Percentiles rank a stretch among this genome's conserved stretches.
These are phyloP conservation scores for Scolopax bukidnonensis DNA, from an alignment of 2,797 vertebrate genomes.

Conservation along the genomic window DNA sequence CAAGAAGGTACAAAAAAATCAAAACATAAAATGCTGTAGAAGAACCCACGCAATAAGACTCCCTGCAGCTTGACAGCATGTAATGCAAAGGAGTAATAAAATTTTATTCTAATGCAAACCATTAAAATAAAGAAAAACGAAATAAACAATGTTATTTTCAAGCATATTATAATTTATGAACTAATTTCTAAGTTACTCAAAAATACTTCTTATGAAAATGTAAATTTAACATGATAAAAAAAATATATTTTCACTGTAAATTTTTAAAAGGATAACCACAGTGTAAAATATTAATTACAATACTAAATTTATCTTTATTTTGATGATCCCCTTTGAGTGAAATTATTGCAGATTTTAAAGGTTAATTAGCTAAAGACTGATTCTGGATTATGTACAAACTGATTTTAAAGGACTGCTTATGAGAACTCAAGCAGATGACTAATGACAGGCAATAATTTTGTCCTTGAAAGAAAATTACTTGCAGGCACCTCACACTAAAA, in stretches of 20 bases:
- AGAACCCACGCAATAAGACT: neutral
- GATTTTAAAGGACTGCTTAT: neutral
- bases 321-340: neutral
- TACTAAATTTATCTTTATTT: neutral
- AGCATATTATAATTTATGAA: neutral
- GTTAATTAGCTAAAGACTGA: neutral
- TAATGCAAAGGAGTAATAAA: neutral
- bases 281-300: neutral
- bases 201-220: neutral
- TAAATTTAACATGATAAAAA: neutral
- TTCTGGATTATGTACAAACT: neutral
- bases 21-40: neutral
- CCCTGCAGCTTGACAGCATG: neutral
- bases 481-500: neutral
- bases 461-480: neutral
- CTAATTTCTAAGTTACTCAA: neutral
- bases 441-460: neutral
- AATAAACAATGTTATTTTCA: neutral
- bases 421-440: neutral
- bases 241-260: neutral
- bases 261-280: neutral
- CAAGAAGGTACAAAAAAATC: neutral
- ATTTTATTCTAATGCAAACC: neutral
- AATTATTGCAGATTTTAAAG: slow-evolving; percentile 7
- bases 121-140: neutral